phyloP scores from a whole-genome alignment of 2,888 invertebrate species.

The Erpobdella octoculata region DNA sequence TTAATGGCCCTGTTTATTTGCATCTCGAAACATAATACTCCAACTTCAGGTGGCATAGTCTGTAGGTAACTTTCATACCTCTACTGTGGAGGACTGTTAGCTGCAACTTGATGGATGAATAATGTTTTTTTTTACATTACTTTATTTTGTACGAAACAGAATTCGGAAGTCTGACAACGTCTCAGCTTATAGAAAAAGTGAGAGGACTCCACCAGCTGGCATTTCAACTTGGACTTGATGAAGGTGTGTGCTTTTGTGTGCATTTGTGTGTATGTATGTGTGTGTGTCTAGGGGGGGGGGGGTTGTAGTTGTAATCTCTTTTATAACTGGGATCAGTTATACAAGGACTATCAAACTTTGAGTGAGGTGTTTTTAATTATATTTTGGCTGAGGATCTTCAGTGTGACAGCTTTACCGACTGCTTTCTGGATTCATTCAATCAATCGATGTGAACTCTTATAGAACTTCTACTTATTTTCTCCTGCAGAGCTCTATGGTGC shows the following conservation, averaged over 20 bases:
- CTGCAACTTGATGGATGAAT: neutral
- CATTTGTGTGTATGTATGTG: too few species aligned
- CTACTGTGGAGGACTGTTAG: neutral
- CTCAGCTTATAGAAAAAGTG: constrained; percentile 81
- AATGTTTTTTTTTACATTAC: neutral
- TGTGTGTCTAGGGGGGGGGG: too few species aligned
- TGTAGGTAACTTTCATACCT: neutral
- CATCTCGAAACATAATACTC: neutral
- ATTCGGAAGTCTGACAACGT: constrained; percentile 62
- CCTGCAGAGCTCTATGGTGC: too few species aligned
- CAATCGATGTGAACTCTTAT: too few species aligned
- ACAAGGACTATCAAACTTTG: too few species aligned
- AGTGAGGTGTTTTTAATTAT: too few species aligned
- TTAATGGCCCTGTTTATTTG: neutral
- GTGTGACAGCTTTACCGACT: too few species aligned
- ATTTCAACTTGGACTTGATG: constrained; percentile 85
- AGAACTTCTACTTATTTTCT: too few species aligned
- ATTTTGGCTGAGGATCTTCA: too few species aligned
- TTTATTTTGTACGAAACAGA: constrained; percentile 23
- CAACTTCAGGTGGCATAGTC: neutral
- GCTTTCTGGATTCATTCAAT: too few species aligned
- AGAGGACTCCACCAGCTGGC: constrained; percentile 86
- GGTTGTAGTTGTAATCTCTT: too few species aligned
- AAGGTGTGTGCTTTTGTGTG: constrained; percentile 56
- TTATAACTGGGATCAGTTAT: too few species aligned